Conservation (phyloP, 2,797 vertebrate genomes). For the Poecilia velifera region DNA sequence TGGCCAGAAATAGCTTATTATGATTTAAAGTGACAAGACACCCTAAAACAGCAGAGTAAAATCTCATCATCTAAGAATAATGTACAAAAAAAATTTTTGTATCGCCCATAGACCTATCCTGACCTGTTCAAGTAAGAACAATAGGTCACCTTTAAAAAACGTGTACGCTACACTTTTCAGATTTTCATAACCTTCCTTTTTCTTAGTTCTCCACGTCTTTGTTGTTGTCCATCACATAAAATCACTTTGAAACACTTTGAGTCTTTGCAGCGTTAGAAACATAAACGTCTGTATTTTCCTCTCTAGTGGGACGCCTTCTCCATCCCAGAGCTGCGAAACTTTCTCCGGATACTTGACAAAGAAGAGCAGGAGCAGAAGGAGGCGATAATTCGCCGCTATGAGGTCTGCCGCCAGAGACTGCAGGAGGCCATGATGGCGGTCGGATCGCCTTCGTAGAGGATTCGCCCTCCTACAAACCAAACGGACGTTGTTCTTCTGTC, state of each 20-base stretch:
- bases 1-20: too few relatives aligned
- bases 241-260: not conserved
- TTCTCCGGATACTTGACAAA: conserved; percentile 93
- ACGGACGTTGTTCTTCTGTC: not conserved
- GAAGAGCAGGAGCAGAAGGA: conserved; percentile 91
- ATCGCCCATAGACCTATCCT: too few relatives aligned
- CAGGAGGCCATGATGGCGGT: conserved; percentile 86
- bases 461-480: conserved; percentile 42
- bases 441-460: conserved; percentile 67
- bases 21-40: too few relatives aligned
- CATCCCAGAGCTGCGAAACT: conserved; percentile 94
- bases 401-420: conserved; percentile 87
- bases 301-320: conserved; percentile 97
- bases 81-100: too few relatives aligned
- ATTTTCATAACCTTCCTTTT: not conserved
- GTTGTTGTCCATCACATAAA: not conserved
- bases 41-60: too few relatives aligned
- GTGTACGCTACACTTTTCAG: too few relatives aligned
- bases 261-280: not conserved
- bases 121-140: too few relatives aligned
- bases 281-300: not conserved
- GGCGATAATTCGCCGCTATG: conserved; percentile 84
- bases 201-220: not conserved
- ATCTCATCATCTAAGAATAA: too few relatives aligned
- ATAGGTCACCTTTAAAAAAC: too few relatives aligned